Conservation (phyloP, 2,113 vertebrate genomes). For the Siniperca chuatsi region DNA sequence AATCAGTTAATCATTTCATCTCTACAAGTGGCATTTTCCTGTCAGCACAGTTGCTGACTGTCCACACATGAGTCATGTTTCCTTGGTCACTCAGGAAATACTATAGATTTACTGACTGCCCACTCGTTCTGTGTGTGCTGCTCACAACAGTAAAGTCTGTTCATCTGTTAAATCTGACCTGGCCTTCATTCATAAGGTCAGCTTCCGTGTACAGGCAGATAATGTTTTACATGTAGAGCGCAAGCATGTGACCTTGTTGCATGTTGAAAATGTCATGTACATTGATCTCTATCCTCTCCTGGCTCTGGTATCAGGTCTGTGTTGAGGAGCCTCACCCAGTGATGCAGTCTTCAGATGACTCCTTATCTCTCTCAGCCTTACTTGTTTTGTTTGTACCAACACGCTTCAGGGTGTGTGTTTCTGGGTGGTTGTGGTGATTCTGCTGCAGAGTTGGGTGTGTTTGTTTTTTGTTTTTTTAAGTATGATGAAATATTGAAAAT, state of each 20-base stretch:
- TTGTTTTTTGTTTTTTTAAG: neutral
- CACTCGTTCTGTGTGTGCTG: neutral
- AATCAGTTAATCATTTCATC: too few relatives aligned
- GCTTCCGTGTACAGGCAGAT: neutral
- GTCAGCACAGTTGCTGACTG: too few relatives aligned
- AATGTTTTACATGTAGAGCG: neutral
- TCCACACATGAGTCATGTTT: too few relatives aligned
- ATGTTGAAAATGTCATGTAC: neutral
- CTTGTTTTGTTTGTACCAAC: slow-evolving; percentile 23
- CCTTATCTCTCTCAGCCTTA: slow-evolving; percentile 31
- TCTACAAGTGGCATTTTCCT: too few relatives aligned
- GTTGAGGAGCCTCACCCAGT: slow-evolving; percentile 2
- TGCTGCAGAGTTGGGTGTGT: neutral
- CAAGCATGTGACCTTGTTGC: neutral
- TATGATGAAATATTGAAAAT: neutral
- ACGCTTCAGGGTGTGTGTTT: neutral
- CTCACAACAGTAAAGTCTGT: neutral
- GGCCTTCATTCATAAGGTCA: neutral
- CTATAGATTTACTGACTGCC: neutral
- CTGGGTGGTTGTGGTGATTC: neutral
- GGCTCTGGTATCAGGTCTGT: neutral
- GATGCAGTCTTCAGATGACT: neutral
- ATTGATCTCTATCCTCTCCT: neutral
- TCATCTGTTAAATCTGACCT: slow-evolving; percentile 9
- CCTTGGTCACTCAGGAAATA: too few relatives aligned